Evolutionary conservation across 2,113 vertebrate genomes (phyloP), one percentile per base, ranked within the genome.

Genomic region (Micromys minutus): DNA sequence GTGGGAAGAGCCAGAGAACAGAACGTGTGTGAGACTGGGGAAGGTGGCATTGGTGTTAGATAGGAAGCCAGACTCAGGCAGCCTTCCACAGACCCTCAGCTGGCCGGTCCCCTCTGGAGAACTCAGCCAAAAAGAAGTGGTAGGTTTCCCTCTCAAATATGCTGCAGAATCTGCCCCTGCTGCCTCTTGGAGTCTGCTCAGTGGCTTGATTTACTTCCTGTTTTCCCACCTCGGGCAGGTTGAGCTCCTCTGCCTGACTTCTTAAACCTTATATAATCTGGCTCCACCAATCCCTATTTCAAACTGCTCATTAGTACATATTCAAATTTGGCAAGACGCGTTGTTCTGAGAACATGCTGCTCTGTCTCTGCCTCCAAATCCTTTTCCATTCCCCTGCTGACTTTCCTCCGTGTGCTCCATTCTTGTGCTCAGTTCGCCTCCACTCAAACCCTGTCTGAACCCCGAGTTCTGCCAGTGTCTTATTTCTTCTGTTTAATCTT

Each of bases 191-290:
- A 74, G 63, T 93, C 93, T 95, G 39, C 36, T 91, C 57, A 39
- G 61, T 89, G 45, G 29, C 80, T 93, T 85, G 39, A 93, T 89
- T 92, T 86, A 61, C 57, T 93, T 24, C 36, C 63, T 85, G 9
- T 72, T 72, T 96, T 76, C 59, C 42, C 52, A 72, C 29, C 10
- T 92, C 34, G 69, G 63, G 3, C 57, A 94, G 10, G 34, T 80
- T 96, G 86, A 92, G 84, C n/a, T 87, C 91, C 79, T 94, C 47
- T 91, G 11, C 36, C n/a, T 81, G 3, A 86, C 55, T 91, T 89
- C 67, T 26, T 87, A 86, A 21, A 86, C 36, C 55, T 79, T 83
- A 65, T 63, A 12, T 77, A 92, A 79, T 83, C 75, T 72, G n/a
- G 4, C 21, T 86, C 7, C 75, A 59, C 80, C 72, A 85, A 85